These are phyloP conservation scores for Pterobdella sp. DNA, from an alignment of 2,888 invertebrate genomes.

Conservation along the genomic window DNA sequence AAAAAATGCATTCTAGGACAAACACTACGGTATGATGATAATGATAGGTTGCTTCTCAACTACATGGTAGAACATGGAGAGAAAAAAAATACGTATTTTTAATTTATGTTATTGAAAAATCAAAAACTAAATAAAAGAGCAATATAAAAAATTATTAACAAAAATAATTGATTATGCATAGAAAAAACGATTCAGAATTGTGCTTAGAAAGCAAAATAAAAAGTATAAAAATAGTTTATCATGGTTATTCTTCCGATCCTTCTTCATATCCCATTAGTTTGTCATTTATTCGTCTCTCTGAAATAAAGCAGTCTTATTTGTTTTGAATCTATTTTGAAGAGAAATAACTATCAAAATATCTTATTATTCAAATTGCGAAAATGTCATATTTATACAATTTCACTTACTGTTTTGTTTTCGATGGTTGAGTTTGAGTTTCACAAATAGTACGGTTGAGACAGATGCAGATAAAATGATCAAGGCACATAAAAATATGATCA, in stretches of 20 bases:
- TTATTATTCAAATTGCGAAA: background rate
- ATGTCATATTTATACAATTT: background rate
- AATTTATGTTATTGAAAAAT: too few relatives aligned
- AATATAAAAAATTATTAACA: too few relatives aligned
- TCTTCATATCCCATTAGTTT: background rate
- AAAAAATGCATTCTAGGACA: too few relatives aligned
- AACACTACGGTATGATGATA: too few relatives aligned
- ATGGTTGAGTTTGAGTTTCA: constrained; percentile 11
- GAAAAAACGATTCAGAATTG: background rate
- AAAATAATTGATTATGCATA: background rate
- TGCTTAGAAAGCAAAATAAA: background rate
- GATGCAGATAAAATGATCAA: background rate
- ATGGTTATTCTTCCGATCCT: background rate
- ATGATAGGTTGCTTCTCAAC: too few relatives aligned
- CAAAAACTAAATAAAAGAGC: too few relatives aligned
- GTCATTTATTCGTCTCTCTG: background rate
- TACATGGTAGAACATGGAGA: too few relatives aligned
- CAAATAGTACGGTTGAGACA: background rate
- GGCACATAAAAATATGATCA: background rate
- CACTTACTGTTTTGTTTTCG: background rate
- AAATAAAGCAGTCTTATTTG: background rate
- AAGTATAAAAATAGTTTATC: too few relatives aligned
- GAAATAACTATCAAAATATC: background rate
- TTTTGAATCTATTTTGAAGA: background rate
- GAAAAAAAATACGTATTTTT: too few relatives aligned